Evolutionary conservation across 2,113 vertebrate genomes (phyloP), one percentile per base, ranked within the genome.

Genomic region (Orthonyx spaldingii): DNA sequence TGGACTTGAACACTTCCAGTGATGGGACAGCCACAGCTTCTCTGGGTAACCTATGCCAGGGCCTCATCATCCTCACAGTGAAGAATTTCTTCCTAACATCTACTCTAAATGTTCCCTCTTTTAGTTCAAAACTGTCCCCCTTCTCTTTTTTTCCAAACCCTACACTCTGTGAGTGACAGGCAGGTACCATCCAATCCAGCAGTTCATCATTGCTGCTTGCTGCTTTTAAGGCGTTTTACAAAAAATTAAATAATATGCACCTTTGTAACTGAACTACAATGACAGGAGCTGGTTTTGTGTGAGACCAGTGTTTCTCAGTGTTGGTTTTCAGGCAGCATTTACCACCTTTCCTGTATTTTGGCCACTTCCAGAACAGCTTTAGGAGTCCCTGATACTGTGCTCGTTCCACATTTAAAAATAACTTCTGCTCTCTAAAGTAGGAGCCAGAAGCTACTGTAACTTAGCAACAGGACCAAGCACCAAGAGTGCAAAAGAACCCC

Each of bases 401-500:
- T 96, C 71, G 49, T 94, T 93, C 82, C 28, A 87, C 59, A 41
- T 96, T 95, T 96, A 92, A 97, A 97, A 95, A 94, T 95, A 96
- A 92, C 57, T 94, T 84, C 76, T 81, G n/a, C 55, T 93, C 61
- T 88, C 68, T 71, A 64, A 92, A 96, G 88, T 42, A 86, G 70
- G 91, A 96, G 81, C 72, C 72, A 94, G 90, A 57, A 95, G 56
- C 44, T 57, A 52, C 71, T 89, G 96, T 98, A 97, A 93, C 96
- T 97, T 97, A 97, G 97, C 97, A 98, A 98, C 96, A 37, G 46
- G 39, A 95, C n/a, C 50, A 81, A 95, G 95, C 33, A 82, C 75
- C 88, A 92, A 83, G 47, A 93, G 53, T 17, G 49, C 86, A 82
- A 93, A 97, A 89, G 89, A 63, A 75, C 37, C 70, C 81, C 74